A percentile compares a stretch with the other conserved stretches of the same genome.
Evolutionary conservation across 2,113 vertebrate species (phyloP).

Genomic region (Tylochromis polylepis): DNA sequence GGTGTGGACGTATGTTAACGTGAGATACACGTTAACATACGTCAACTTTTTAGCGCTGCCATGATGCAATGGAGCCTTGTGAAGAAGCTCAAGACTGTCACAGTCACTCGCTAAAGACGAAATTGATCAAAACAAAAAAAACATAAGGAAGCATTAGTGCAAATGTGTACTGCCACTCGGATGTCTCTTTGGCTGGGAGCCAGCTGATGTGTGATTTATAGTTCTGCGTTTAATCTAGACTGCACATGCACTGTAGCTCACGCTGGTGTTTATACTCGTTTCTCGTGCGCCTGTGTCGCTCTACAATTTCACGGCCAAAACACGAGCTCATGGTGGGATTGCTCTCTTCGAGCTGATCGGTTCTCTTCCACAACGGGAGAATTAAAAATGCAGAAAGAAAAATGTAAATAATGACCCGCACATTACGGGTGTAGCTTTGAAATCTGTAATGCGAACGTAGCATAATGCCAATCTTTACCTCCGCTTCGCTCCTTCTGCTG

Average conservation of each 20-base stretch:
- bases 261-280: not conserved
- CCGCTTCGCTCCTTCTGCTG: not conserved
- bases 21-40: not conserved
- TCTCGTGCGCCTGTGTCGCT: not conserved
- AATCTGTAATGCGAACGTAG: not conserved
- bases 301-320: not conserved
- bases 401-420: not conserved
- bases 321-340: not conserved
- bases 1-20: no score
- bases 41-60: not conserved
- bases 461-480: not conserved
- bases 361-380: not conserved
- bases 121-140: not conserved
- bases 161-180: not conserved
- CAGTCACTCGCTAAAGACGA: not conserved
- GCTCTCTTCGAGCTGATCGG: not conserved
- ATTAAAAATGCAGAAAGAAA: not conserved
- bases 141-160: fast-evolving
- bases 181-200: not conserved
- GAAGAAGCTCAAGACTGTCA: not conserved
- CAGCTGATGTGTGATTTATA: not conserved
- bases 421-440: not conserved
- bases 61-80: not conserved
- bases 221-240: not conserved
- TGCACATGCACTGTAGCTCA: not conserved